Percentiles rank a stretch among this genome's conserved stretches.
These are phyloP conservation scores for Drosophila pseudotakahashii DNA, from an alignment of 2,888 invertebrate genomes.

Conservation along the genomic window DNA sequence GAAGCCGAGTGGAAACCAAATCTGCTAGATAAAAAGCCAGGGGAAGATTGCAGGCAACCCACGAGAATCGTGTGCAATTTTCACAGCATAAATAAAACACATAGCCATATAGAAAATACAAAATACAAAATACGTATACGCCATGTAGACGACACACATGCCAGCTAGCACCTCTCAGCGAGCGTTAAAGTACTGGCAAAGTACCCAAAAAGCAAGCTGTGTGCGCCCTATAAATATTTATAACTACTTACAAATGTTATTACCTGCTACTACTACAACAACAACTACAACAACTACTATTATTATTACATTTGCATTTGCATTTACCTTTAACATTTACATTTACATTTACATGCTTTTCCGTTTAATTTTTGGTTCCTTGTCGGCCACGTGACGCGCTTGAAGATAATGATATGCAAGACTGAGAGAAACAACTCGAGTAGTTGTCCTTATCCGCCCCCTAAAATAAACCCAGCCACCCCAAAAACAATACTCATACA, in stretches of 20 bases:
- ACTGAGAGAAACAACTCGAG: constrained; percentile 49
- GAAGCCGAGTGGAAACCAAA: constrained; percentile 92
- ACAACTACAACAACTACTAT: constrained; percentile 34
- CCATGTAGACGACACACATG: constrained; percentile 25
- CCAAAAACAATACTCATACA: constrained; percentile 29
- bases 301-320: constrained; percentile 49
- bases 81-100: constrained; percentile 49
- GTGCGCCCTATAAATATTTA: constrained; percentile 52
- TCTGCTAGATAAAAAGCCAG: constrained; percentile 84
- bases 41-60: constrained; percentile 61
- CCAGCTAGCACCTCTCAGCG: constrained; percentile 29
- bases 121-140: constrained; percentile 34
- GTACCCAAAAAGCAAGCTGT: constrained; percentile 50
- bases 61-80: constrained; percentile 67
- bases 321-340: constrained; percentile 35
- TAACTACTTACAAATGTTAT: constrained; percentile 52
- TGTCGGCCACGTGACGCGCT: constrained; percentile 52
- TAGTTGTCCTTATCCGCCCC: constrained; percentile 38
- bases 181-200: constrained; percentile 65
- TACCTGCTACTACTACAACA: constrained; percentile 40
- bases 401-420: constrained; percentile 48
- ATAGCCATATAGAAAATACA: constrained; percentile 19
- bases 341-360: constrained; percentile 48
- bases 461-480: not conserved
- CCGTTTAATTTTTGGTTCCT: constrained; percentile 36